Conservation (phyloP, 1,140 invertebrate species). For the Aphidius gifuensis region DNA sequence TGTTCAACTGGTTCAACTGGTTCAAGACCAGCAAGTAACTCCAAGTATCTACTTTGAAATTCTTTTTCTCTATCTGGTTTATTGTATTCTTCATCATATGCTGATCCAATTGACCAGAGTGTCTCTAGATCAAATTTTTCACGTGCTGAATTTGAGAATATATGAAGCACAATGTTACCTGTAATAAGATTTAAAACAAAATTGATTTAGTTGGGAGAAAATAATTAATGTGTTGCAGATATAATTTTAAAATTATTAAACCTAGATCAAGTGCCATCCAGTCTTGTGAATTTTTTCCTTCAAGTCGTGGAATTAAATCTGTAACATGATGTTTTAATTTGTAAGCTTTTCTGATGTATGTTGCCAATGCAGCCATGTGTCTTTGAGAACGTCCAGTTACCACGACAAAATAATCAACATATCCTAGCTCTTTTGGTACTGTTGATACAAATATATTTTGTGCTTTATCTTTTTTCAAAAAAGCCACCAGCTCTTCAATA, state of each 20-base stretch:
- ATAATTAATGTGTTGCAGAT: conserved; percentile 15
- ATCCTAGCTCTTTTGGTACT: conserved; percentile 71
- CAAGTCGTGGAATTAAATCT: conserved; percentile 72
- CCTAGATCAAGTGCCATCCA: conserved; percentile 92
- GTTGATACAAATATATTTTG: conserved; percentile 77
- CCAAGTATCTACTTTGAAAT: conserved; percentile 64
- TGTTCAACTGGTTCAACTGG: conserved; percentile 45
- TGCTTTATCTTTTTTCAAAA: conserved; percentile 75
- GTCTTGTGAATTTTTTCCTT: conserved; percentile 71
- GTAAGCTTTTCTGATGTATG: conserved; percentile 75
- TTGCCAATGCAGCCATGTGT: conserved; percentile 73
- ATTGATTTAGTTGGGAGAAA: conserved; percentile 16
- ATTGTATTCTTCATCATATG: conserved; percentile 73
- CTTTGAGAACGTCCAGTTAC: conserved; percentile 69
- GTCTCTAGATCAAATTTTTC: conserved; percentile 83
- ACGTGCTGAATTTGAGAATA: conserved; percentile 72
- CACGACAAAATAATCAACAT: conserved; percentile 80
- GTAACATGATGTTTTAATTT: conserved; percentile 67
- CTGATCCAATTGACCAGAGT: conserved; percentile 80
- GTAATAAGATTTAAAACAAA: conserved; percentile 37
- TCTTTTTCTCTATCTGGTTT: conserved; percentile 57
- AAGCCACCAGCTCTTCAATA: conserved; percentile 77
- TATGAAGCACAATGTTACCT: conserved; percentile 89
- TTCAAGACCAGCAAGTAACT: conserved; percentile 61
- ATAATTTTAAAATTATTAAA: conserved; percentile 37